Evolutionary conservation across 2,113 vertebrate genomes (phyloP).

Genomic region (Tupaia chinensis): DNA sequence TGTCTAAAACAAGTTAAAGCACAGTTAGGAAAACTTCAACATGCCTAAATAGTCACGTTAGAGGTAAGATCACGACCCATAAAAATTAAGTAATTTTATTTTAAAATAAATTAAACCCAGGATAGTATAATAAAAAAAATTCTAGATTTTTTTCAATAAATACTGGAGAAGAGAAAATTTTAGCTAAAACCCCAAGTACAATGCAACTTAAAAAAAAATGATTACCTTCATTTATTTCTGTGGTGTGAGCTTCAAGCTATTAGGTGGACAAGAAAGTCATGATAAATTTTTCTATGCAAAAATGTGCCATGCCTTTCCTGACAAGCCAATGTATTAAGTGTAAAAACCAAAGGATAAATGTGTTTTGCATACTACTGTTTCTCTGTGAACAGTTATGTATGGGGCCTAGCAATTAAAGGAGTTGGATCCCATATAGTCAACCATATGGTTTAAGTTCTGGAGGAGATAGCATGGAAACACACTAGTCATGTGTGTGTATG

Average conservation of each 20-base stretch:
- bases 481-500: too few relatives aligned
- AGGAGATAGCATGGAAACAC: too few relatives aligned
- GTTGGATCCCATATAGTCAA: too few relatives aligned
- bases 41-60: slow-evolving; percentile 76
- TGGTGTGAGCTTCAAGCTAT: neutral
- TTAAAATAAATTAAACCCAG: slow-evolving; percentile 47
- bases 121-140: slow-evolving; percentile 48
- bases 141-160: neutral
- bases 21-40: slow-evolving; percentile 78
- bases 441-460: too few relatives aligned
- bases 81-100: slow-evolving; percentile 50
- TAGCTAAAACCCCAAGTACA: neutral
- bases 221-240: neutral
- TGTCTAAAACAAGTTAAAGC: slow-evolving; percentile 82
- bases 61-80: neutral
- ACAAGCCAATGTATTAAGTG: neutral
- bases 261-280: too few relatives aligned
- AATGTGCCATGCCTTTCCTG: too few relatives aligned
- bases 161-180: neutral
- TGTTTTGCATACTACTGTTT: neutral
- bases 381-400: neutral
- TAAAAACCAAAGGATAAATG: neutral
- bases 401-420: too few relatives aligned
- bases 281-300: too few relatives aligned
- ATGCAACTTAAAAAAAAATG: neutral